These are phyloP conservation scores for Leptopilina myrica DNA, from an alignment of 2,888 invertebrate species.

Conservation along the genomic window DNA sequence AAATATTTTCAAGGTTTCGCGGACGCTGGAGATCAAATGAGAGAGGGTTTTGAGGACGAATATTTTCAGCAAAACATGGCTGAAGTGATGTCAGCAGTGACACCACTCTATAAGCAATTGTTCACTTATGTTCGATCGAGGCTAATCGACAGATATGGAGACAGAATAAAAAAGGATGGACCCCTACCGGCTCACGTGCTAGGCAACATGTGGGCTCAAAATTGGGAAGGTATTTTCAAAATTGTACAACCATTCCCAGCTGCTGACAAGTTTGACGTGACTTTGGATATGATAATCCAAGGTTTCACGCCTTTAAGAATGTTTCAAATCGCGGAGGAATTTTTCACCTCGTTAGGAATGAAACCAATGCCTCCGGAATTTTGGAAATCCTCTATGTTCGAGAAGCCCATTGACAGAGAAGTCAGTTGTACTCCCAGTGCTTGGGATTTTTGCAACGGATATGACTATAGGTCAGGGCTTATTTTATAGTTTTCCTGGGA, in stretches of 20 bases:
- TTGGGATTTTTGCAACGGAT: constrained; percentile 91
- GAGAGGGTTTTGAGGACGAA: constrained; percentile 84
- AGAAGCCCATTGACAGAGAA: constrained; percentile 84
- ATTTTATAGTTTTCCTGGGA: too few relatives aligned
- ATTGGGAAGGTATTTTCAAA: constrained; percentile 87
- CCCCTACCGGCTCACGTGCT: constrained; percentile 91
- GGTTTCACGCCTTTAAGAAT: constrained; percentile 86
- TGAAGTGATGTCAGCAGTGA: constrained; percentile 77
- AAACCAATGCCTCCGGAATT: constrained; percentile 89
- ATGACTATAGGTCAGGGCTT: constrained; percentile 85
- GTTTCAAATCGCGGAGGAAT: constrained; percentile 90
- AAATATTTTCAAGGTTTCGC: constrained; percentile 80
- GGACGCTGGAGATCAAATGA: constrained; percentile 90
- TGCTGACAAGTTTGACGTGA: constrained; percentile 85
- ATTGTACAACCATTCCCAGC: constrained; percentile 87
- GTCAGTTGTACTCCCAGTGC: constrained; percentile 87
- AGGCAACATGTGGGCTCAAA: constrained; percentile 92
- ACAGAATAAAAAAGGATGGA: constrained; percentile 82
- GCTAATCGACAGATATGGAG: constrained; percentile 82
- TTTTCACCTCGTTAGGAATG: constrained; percentile 88
- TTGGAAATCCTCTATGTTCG: constrained; percentile 89
- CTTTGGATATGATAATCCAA: constrained; percentile 86
- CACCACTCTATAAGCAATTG: constrained; percentile 87
- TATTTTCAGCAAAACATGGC: constrained; percentile 81
- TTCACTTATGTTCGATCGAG: constrained; percentile 89